Conservation (phyloP, 2,888 invertebrate genomes). For the Microlaimidae sp. region DNA sequence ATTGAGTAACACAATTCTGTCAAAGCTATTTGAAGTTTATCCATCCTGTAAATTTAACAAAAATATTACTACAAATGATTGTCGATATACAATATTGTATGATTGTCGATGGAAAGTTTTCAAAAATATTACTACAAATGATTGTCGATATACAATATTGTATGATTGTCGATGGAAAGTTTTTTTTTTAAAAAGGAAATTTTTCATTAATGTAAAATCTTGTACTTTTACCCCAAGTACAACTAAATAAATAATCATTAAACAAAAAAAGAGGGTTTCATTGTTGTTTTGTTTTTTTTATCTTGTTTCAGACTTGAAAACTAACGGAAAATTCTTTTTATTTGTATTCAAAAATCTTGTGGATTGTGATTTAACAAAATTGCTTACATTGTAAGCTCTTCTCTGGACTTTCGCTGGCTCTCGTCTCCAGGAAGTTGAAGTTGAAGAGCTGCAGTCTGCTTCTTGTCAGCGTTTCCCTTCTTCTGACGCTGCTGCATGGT, state of each 20-base stretch:
- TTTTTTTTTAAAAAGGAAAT: no score
- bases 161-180: no score
- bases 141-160: not conserved
- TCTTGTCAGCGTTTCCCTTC: conserved; percentile 49
- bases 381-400: conserved; percentile 65
- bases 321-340: no score
- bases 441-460: conserved; percentile 32
- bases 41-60: conserved; percentile 50
- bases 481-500: conserved; percentile 65
- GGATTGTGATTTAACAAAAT: no score
- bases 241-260: no score
- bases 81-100: no score
- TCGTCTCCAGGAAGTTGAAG: conserved; percentile 75
- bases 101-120: not conserved
- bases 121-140: not conserved
- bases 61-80: not conserved
- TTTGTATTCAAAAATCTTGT: no score
- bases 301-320: no score
- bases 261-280: no score
- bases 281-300: no score
- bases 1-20: conserved; percentile 93
- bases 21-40: conserved; percentile 76
- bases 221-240: no score
- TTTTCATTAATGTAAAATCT: no score
- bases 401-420: conserved; percentile 82